phyloP scores from a whole-genome alignment of 2,797 vertebrate species.

The Poeciliopsis infans region DNA sequence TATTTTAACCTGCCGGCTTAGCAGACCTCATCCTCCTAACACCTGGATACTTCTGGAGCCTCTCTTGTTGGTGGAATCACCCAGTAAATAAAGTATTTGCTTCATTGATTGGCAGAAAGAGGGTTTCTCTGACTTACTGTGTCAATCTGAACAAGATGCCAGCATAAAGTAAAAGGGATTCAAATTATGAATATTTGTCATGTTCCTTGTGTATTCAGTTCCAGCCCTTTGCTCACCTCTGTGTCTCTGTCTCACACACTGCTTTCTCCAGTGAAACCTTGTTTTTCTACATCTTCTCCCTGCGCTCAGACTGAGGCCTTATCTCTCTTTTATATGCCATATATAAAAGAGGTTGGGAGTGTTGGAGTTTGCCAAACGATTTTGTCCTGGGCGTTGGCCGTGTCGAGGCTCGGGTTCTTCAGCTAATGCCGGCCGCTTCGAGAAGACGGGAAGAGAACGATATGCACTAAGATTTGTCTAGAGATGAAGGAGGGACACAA shows the following conservation, averaged over 20 bases:
- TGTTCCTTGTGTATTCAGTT: constrained; percentile 22
- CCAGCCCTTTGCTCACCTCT: constrained; percentile 32
- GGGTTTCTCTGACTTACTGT: constrained; percentile 22
- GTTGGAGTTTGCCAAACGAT: constrained; percentile 58
- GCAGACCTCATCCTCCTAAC: not conserved
- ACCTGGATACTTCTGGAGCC: constrained; percentile 6
- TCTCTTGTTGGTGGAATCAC: constrained; percentile 7
- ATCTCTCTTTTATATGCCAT: constrained; percentile 38
- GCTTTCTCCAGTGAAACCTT: constrained; percentile 37
- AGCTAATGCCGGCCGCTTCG: constrained; percentile 57
- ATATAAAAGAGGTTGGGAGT: not conserved
- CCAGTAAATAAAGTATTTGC: constrained; percentile 9
- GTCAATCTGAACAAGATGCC: not conserved
- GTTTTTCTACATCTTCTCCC: not conserved
- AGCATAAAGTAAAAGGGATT: constrained; percentile 7
- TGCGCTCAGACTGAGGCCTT: constrained; percentile 28
- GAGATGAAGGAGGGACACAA: constrained; percentile 57
- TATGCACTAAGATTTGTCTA: constrained; percentile 78
- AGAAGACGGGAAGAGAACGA: constrained; percentile 33
- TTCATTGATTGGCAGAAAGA: constrained; percentile 14
- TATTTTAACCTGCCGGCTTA: constrained; percentile 24
- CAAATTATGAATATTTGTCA: constrained; percentile 16
- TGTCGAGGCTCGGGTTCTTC: constrained; percentile 67
- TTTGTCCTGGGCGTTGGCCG: constrained; percentile 48
- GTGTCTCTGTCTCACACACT: constrained; percentile 26